Base-by-base conservation (phyloP, 2,888 invertebrate species). In the Drosophila paramelanica region DNA sequence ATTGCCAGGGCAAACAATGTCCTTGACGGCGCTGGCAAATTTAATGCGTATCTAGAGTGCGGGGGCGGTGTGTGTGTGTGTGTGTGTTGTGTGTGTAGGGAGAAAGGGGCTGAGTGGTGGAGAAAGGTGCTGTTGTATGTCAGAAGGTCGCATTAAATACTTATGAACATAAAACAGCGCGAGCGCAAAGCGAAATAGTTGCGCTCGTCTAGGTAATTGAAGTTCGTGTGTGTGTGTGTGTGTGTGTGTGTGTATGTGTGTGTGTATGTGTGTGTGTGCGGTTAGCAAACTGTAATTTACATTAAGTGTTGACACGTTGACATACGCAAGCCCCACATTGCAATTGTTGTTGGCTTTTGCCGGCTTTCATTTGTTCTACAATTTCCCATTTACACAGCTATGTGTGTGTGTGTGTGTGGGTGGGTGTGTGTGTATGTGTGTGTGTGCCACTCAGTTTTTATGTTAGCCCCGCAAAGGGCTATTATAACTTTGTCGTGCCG, bases 221-320 rank as follows among this genome's bases (percentile, higher is more conserved):
- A 78, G 65, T 57, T 69, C 39, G 41, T 43, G 42, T n/a, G 25
- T 25, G 41, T 23, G 27, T 41, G 23, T 23, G 42, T 42, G 41
- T 51, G 55, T 42, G 38, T 17, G 5, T 20, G 23, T 42, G 53
- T 27, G 41, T 39, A 7, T 23, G 43, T 33, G 36, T 33, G 10
- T 39, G 33, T 27, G 10, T 27, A 10, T 42, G 13, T 14, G 14
- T 47, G 64, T 52, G 41, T 66, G 49, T 81, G 78, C 49, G 82
- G 81, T 84, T 74, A 52, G 77, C 72, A 79, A 87, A 84, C 72
- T 84, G 87, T 87, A 87, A 83, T 83, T 83, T 83, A 84, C 82
- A 83, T 87, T 83, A 84, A 83, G 87, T 83, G 82, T 87, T 81
- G 87, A 74, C 87, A 87, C 79, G 66, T 78, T 75, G 75, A 77